Evolutionary conservation across 2,113 vertebrate genomes (phyloP), one percentile per base, ranked within the genome.

Genomic region (Oncorhynchus tshawytscha): DNA sequence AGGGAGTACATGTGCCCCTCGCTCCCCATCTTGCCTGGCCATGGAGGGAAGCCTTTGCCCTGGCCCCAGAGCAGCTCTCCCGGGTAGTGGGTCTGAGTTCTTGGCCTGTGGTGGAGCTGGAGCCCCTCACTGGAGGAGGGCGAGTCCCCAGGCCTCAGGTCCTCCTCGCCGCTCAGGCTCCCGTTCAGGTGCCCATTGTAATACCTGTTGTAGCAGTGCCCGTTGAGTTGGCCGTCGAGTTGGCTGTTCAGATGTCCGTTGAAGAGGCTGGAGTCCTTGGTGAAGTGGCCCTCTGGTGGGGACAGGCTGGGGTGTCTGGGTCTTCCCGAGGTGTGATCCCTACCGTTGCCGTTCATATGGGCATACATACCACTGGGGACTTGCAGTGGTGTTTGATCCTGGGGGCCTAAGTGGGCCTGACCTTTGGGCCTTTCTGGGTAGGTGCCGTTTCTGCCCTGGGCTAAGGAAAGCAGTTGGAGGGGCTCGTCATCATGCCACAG

Each of bases 81-180:
- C 91, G 99, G 94, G 27, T 97, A 96, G 93, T 98, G 98, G 94
- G 95, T 96, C 92, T 96, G 94, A 82, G 96, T 95, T 27, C 54
- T 51, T 84, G 95, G 94, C 88, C 94, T 95, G 87, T 94, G 94
- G 80, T 96, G 95, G 93, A 97, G 98, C 93, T 96, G 97, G 72
- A 97, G 92, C 88, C 97, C 93, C 80, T 99, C 97, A 87, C 93
- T 93, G 1, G 96, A 96, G 39, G 39, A 45, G 59, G 97, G 97
- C n/a, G 96, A 98, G 86, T 99, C 98, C 0, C 97, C 96, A 85
- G 96, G 96, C 87, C 96, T 93, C 88, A 97, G 92, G 74, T 99
- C 98, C 86, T 99, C 98, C 94, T 99, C 98, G 73, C 97, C 98
- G 94, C 98, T 99, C 88, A 98, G 95, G 91, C 98, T 99, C 93